Conservation (phyloP, 2,113 vertebrate species). For the Aplodontia rufa region DNA sequence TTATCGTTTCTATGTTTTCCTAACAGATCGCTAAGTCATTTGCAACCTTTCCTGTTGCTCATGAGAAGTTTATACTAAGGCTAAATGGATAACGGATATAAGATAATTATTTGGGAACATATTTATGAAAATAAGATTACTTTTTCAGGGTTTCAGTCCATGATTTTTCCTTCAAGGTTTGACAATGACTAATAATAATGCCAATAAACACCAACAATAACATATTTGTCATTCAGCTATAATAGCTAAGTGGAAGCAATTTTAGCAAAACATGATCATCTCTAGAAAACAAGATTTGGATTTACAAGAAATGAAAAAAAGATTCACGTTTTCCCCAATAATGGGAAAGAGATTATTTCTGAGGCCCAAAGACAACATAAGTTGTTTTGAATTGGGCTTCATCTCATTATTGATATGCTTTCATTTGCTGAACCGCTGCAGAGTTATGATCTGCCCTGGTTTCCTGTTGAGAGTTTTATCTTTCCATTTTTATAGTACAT, state of each 20-base stretch:
- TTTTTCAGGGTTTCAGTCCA: slow-evolving; percentile 61
- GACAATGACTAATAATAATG: slow-evolving; percentile 75
- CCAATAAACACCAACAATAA: slow-evolving; percentile 69
- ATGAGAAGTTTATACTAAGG: slow-evolving; percentile 77
- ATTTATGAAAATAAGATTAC: slow-evolving; percentile 78
- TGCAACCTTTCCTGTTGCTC: slow-evolving; percentile 70
- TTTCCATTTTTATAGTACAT: slow-evolving; percentile 74
- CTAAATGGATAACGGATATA: slow-evolving; percentile 71
- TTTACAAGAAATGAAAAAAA: slow-evolving; percentile 70
- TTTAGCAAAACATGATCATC: slow-evolving; percentile 69
- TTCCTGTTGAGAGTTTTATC: slow-evolving; percentile 76
- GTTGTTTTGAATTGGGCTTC: slow-evolving; percentile 74
- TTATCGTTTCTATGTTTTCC: slow-evolving; percentile 79
- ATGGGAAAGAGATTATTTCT: slow-evolving; percentile 76
- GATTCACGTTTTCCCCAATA: slow-evolving; percentile 65
- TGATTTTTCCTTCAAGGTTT: slow-evolving; percentile 74
- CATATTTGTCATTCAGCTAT: slow-evolving; percentile 58
- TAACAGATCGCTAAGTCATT: slow-evolving; percentile 79
- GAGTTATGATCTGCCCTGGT: slow-evolving; percentile 70
- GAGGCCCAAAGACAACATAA: slow-evolving; percentile 74
- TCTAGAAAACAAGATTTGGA: slow-evolving; percentile 72
- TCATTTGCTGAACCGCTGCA: slow-evolving; percentile 70
- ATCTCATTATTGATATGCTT: slow-evolving; percentile 78
- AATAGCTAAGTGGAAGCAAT: slow-evolving; percentile 75
- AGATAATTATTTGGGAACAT: slow-evolving; percentile 78